A percentile compares a stretch with the other conserved stretches of the same genome.
These are phyloP conservation scores for Synergus laeviventris DNA, from an alignment of 2,888 invertebrate species.

Conservation along the genomic window DNA sequence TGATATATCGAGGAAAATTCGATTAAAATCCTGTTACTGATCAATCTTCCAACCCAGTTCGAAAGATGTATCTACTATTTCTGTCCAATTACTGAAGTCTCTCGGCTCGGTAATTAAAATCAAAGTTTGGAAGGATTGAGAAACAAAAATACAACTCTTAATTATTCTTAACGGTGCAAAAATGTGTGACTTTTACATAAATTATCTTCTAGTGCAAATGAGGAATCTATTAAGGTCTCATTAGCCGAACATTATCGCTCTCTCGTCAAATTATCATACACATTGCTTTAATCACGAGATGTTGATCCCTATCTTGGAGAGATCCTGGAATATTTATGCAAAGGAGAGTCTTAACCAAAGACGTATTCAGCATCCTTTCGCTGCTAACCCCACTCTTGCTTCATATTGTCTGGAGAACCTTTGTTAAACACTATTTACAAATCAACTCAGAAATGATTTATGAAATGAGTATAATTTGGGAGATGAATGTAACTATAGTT, in stretches of 20 bases:
- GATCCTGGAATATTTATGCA: conserved; percentile 37
- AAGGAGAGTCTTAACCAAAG: conserved; percentile 2
- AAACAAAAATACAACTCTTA: not conserved
- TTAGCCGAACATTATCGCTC: conserved; percentile 24
- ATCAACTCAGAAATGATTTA: not conserved
- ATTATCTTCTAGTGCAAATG: conserved; percentile 18
- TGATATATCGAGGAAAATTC: conserved; percentile 15
- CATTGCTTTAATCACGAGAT: conserved; percentile 22
- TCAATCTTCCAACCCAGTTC: not conserved
- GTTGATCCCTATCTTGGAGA: conserved; percentile 25
- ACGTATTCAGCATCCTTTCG: conserved; percentile 24
- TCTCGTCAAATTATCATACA: conserved; percentile 33
- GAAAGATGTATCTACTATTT: not conserved
- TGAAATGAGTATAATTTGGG: not conserved
- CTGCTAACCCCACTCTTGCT: not conserved
- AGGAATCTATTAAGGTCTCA: conserved; percentile 31
- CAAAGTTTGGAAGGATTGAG: not conserved
- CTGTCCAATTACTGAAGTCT: not conserved
- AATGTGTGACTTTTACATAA: not conserved
- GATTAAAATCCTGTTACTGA: conserved; percentile 4
- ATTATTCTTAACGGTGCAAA: not conserved
- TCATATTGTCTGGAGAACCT: not conserved
- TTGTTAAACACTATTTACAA: not conserved
- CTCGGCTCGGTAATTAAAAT: not conserved
- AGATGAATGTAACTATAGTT: not conserved